Percentiles rank a stretch among this genome's conserved stretches.
phyloP scores from a whole-genome alignment of 2,888 invertebrate species.

The Helicoverpa assulta region DNA sequence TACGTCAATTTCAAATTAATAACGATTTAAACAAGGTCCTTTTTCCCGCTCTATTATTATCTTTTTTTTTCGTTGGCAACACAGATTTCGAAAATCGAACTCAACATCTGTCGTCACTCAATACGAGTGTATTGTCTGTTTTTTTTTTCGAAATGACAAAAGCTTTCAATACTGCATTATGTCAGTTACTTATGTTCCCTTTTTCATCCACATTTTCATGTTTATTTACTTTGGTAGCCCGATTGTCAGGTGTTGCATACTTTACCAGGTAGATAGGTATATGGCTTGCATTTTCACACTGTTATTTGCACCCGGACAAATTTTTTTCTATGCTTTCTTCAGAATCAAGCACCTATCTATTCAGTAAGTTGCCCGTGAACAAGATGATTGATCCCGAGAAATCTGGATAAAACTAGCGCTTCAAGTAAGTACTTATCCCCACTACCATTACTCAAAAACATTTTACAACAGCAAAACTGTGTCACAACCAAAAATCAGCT shows the following conservation, averaged over 20 bases:
- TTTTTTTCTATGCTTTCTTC: too few relatives aligned
- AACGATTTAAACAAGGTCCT: constrained; percentile 54
- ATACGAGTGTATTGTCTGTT: constrained; percentile 78
- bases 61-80: constrained; percentile 77
- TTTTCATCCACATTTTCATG: constrained; percentile 23
- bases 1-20: constrained; percentile 62
- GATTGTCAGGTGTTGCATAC: too few relatives aligned
- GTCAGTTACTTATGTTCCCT: constrained; percentile 28
- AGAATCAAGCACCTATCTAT: too few relatives aligned
- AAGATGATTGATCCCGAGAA: too few relatives aligned
- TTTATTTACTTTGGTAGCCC: constrained; percentile 1
- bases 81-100: constrained; percentile 82
- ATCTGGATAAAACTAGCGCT: too few relatives aligned
- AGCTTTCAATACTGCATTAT: constrained; percentile 57
- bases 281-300: too few relatives aligned
- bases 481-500: background rate
- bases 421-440: too few relatives aligned
- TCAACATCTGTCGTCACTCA: constrained; percentile 85
- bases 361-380: too few relatives aligned
- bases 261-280: too few relatives aligned
- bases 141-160: constrained; percentile 69
- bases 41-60: constrained; percentile 74
- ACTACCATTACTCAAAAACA: too few relatives aligned
- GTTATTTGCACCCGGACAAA: too few relatives aligned
- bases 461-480: too few relatives aligned